A percentile compares a stretch with the other conserved stretches of the same genome.
phyloP scores from a whole-genome alignment of 2,888 invertebrate genomes.

The Conops quadrifasciatus region DNA sequence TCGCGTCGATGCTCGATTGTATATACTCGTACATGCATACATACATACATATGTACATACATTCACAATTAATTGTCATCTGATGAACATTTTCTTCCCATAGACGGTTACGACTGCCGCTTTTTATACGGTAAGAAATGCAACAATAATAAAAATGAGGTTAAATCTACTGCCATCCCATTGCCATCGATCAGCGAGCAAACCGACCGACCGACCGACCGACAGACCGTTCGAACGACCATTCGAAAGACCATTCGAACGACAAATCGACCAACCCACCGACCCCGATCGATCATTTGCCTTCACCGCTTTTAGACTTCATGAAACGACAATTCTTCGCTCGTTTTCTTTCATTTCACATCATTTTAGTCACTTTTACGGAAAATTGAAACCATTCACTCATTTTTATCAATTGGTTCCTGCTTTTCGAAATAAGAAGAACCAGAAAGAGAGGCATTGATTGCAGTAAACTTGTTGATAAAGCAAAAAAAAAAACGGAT shows the following conservation, averaged over 20 bases:
- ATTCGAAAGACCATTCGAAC: too few species aligned
- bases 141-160: slow-evolving; percentile 25
- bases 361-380: slow-evolving; percentile 22
- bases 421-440: slow-evolving; percentile 1
- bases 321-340: neutral
- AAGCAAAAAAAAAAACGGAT: neutral
- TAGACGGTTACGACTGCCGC: slow-evolving; percentile 1
- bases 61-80: slow-evolving; percentile 28
- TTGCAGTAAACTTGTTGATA: neutral
- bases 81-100: slow-evolving; percentile 19
- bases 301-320: neutral
- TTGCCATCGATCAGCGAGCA: too few species aligned
- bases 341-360: neutral
- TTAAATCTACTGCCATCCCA: slow-evolving; percentile 21
- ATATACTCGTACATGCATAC: too few species aligned
- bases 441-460: slow-evolving; percentile 1
- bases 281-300: neutral
- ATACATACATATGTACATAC: neutral
- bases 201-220: neutral
- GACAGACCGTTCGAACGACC: too few species aligned
- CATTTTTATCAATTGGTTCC: slow-evolving; percentile 9
- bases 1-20: neutral
- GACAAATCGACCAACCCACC: too few species aligned
- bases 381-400: slow-evolving; percentile 30
- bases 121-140: slow-evolving; percentile 28